Base-by-base conservation (phyloP, 2,797 vertebrate genomes). In the Alcedo atthis region DNA sequence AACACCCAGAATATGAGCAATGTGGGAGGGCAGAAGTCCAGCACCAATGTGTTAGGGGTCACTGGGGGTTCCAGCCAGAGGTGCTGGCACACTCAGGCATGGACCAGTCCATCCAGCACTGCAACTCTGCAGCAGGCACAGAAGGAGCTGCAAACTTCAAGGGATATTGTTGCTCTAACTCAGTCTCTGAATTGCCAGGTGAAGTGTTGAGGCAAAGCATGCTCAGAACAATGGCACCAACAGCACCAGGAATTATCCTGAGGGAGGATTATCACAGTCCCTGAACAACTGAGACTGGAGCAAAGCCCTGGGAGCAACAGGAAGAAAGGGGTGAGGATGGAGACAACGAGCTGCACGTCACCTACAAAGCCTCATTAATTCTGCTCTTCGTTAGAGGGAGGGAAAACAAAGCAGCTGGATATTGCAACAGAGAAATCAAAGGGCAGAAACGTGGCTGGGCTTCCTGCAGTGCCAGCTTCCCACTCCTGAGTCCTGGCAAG, bases 371-470 rank as follows among this genome's bases (percentile, higher is more conserved):
- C 9, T 2, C 33, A 4, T 15, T 20, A 28, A 26, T 25, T 54
- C 62, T 48, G 68, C 43, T 28, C 1, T 35, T 71, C 10, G 7
- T 28, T 21, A 28, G 8, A 48, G 53, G 43, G 30, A 40, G 12
- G 32, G 9, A 51, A 42, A 80, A 5, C 4, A 16, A 49, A 88
- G 54, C n/a, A 26, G 33, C 5, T 25, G 26, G 43, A 3, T 25
- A 2, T 12, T 12, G 8, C 28, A 10, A 21, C 43, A 53, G 48
- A 26, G 37, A 51, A 61, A 33, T 9, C 5, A 1, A 37, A n/a
- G 2, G 2, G 32, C 43, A 43, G 75, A 58, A 64, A 54, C 0
- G 2, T 10, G 33, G 66, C 14, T 5, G 2, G 3, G 28, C 10
- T 46, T 33, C 30, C 35, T 30, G 16, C 46, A 64, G 20, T 10